Base-by-base conservation (phyloP, 2,888 invertebrate species). In the Brachypalpus laphriformis region DNA sequence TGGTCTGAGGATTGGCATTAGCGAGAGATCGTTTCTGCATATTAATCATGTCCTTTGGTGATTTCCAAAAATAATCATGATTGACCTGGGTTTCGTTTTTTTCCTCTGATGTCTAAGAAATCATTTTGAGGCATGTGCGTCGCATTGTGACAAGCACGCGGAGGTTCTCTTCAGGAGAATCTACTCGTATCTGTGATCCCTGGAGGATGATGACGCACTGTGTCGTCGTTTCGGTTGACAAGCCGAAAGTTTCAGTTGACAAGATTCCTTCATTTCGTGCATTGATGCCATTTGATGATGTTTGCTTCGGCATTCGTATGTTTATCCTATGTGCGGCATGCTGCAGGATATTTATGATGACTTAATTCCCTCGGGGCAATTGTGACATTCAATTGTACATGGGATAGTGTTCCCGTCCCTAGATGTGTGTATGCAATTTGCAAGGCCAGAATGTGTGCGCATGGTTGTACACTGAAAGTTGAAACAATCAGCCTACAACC, bases 341-440 rank as follows among this genome's bases (percentile, higher is more conserved):
- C 85, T 71, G 85, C 81, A 85, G 85, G 85, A 85, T 85, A 85
- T 85, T 81, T 85, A 81, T 85, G 85, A 85, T 85, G 85, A 85
- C 85, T 85, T 76, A 81, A 81, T 85, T 76, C 85, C 81, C 81
- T 70, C 9, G 85, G 76, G 85, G 61, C 81, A 85, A 85, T 85
- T 85, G n/a, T n/a, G 85, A 81, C 85, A 85, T 85, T 81, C 85
- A 81, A 85, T 85, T 85, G 85, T 85, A 71, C 81, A 85, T 81
- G 54, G 65, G 57, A 80, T 65, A 70, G 70, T 70, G 68, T 68
- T 22, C 22, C 7, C 4, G 16, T 42, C 37, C n/a, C 14, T 57
- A 28, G 47, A 11, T 49, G 22, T 63, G 31, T 72, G 28, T 25
- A 25, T 61, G 66, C 54, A 51, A 37, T 76, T 59, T 75, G 72